A percentile compares a stretch with the other conserved stretches of the same genome.
Conservation (phyloP, 2,888 invertebrate species). For the Linyphia triangularis region DNA sequence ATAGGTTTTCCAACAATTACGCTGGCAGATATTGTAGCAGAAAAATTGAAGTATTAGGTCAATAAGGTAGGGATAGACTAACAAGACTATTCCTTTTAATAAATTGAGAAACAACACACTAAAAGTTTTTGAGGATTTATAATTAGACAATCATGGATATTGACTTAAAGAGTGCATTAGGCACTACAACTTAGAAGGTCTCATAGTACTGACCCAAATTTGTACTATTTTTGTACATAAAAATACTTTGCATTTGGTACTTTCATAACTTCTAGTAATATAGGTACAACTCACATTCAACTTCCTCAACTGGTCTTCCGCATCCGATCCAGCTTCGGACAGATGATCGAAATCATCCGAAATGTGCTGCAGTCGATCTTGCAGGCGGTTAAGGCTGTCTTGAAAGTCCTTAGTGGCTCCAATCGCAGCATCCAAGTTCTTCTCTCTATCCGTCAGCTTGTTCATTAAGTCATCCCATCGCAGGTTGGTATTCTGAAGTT, state of each 20-base stretch:
- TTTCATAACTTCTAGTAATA: neutral
- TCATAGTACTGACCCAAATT: neutral
- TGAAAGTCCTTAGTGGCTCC: constrained; percentile 96
- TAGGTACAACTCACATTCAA: constrained; percentile 83
- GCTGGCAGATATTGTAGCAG: too few relatives aligned
- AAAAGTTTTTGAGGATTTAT: too few relatives aligned
- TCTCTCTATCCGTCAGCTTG: constrained; percentile 92
- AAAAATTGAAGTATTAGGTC: too few relatives aligned
- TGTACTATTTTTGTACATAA: neutral
- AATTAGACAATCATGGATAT: too few relatives aligned
- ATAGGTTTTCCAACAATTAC: too few relatives aligned
- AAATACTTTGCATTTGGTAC: neutral
- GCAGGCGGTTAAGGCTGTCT: constrained; percentile 89
- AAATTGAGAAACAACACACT: too few relatives aligned
- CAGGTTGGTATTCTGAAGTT: constrained; percentile 86
- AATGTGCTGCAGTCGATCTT: constrained; percentile 92
- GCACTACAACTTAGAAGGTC: too few relatives aligned
- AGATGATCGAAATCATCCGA: constrained; percentile 92
- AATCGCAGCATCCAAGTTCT: constrained; percentile 92
- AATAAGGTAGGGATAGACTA: too few relatives aligned
- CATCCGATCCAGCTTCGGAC: constrained; percentile 87
- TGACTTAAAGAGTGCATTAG: too few relatives aligned
- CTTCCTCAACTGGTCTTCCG: constrained; percentile 91
- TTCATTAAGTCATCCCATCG: constrained; percentile 89
- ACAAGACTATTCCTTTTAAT: too few relatives aligned